Percentiles rank a stretch among this genome's conserved stretches.
Evolutionary conservation across 2,113 vertebrate species (phyloP).

Genomic region (Syrmaticus mikado): DNA sequence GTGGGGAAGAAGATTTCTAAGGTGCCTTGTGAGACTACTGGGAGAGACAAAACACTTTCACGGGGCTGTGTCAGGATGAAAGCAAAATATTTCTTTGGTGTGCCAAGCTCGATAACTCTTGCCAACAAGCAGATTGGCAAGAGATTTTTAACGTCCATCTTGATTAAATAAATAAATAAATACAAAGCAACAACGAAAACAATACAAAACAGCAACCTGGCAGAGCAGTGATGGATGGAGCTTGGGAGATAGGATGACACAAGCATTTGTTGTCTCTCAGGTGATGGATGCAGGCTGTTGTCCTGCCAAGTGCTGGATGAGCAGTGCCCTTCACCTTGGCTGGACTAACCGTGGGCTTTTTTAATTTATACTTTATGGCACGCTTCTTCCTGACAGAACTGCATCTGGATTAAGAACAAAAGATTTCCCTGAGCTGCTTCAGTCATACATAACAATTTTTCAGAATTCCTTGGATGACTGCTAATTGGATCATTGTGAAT

Average conservation of each 20-base stretch:
- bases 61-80: neutral
- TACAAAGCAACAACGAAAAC: neutral
- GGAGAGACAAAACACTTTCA: neutral
- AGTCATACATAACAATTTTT: neutral
- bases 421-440: neutral
- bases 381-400: neutral
- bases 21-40: neutral
- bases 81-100: neutral
- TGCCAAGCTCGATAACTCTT: neutral
- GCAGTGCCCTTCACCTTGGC: conserved; percentile 31
- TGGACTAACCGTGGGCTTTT: neutral
- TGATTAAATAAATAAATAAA: neutral
- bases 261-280: conserved; percentile 20
- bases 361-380: neutral
- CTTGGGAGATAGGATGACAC: neutral
- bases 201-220: neutral
- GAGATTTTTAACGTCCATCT: neutral
- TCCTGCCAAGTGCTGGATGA: neutral
- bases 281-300: neutral
- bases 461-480: neutral
- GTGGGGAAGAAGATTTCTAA: neutral
- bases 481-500: neutral
- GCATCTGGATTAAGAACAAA: neutral
- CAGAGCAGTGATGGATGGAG: conserved; percentile 26
- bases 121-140: neutral